Conservation (phyloP, 2,888 invertebrate species). For the Acronicta psi region DNA sequence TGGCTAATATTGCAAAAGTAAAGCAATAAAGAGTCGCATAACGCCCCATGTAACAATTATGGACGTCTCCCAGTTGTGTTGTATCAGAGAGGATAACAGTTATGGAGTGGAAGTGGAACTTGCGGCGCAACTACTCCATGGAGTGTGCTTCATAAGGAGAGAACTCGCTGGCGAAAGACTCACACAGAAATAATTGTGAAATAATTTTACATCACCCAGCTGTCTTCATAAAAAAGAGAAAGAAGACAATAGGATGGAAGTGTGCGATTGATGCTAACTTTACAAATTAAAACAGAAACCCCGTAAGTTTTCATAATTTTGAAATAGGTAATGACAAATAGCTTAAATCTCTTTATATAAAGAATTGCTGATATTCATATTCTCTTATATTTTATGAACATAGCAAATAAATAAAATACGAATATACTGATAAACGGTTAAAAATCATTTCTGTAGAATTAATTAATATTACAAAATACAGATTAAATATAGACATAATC, state of each 20-base stretch:
- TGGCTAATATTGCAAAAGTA: conserved; percentile 64
- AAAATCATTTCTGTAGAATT: conserved; percentile 9
- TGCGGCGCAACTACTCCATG: conserved; percentile 34
- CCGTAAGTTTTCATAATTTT: too few relatives aligned
- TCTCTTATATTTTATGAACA: too few relatives aligned
- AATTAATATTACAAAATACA: conserved; percentile 14
- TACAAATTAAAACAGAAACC: too few relatives aligned
- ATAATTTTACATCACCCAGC: too few relatives aligned
- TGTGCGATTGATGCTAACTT: too few relatives aligned
- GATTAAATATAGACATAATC: conserved; percentile 28
- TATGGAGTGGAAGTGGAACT: conserved; percentile 36
- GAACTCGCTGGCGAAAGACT: conserved; percentile 6
- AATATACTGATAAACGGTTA: background rate
- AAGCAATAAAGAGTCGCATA: conserved; percentile 62
- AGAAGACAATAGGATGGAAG: too few relatives aligned
- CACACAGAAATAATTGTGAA: background rate
- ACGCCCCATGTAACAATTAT: conserved; percentile 71
- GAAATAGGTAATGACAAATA: too few relatives aligned
- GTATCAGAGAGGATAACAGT: conserved; percentile 46
- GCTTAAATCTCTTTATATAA: too few relatives aligned
- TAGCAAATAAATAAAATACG: too few relatives aligned
- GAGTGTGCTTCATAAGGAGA: conserved; percentile 24
- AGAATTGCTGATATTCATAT: too few relatives aligned
- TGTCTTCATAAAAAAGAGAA: too few relatives aligned
- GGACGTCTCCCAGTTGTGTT: conserved; percentile 56